These are phyloP conservation scores for Cheumatopsyche charites DNA, from an alignment of 1,140 invertebrate species.

Conservation along the genomic window DNA sequence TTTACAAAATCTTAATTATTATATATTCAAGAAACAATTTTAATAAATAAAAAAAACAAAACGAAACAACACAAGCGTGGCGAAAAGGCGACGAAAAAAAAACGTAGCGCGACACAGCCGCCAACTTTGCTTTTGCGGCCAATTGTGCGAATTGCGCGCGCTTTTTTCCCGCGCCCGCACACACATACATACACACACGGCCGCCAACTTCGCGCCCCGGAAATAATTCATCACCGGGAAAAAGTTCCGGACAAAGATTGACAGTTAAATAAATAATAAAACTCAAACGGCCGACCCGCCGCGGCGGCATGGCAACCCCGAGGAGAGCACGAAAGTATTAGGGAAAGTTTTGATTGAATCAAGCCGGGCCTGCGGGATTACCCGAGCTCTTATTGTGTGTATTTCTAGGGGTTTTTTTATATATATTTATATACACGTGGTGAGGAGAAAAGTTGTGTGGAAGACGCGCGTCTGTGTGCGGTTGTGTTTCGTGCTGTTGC, in stretches of 20 bases:
- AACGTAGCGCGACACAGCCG: too few species aligned
- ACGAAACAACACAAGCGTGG: too few species aligned
- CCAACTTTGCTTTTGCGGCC: not conserved
- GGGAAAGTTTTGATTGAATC: constrained; percentile 48
- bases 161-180: too few species aligned
- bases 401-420: too few species aligned
- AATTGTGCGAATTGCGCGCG: not conserved
- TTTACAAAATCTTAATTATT: too few species aligned
- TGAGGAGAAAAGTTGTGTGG: too few species aligned
- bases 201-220: constrained; percentile 26
- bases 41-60: too few species aligned
- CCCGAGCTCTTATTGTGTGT: not conserved
- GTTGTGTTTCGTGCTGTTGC: not conserved
- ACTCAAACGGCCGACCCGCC: constrained; percentile 25
- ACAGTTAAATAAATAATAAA: constrained; percentile 49
- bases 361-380: constrained; percentile 33
- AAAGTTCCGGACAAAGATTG: constrained; percentile 45
- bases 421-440: too few species aligned
- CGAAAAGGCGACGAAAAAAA: not conserved
- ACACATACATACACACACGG: too few species aligned
- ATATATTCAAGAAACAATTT: too few species aligned
- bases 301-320: not conserved
- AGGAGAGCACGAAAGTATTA: constrained; percentile 38
- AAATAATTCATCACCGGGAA: constrained; percentile 45
- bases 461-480: not conserved